These are phyloP conservation scores for Diogma glabrata DNA, from an alignment of 2,888 invertebrate genomes.

Conservation along the genomic window DNA sequence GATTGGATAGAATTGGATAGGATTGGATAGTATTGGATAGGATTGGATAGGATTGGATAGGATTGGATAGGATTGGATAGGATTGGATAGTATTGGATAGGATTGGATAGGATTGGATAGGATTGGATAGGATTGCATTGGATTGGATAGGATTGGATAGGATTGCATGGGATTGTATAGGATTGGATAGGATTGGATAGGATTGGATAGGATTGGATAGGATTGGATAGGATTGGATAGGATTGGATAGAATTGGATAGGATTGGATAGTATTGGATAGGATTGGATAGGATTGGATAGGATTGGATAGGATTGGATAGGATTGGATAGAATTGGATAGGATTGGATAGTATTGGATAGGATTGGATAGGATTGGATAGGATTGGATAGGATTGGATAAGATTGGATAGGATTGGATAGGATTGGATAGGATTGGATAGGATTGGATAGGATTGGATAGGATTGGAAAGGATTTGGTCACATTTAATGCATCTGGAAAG, in stretches of 20 bases:
- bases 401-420: not conserved
- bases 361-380: not conserved
- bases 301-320: not conserved
- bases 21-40: not conserved
- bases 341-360: not conserved
- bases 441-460: not conserved
- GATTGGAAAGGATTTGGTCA: not conserved
- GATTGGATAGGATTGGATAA: not conserved
- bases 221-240: not conserved
- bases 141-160: not conserved
- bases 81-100: no score
- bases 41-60: not conserved
- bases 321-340: not conserved
- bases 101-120: no score
- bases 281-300: not conserved
- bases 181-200: not conserved
- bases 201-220: not conserved
- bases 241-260: not conserved
- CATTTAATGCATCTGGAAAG: not conserved
- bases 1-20: not conserved
- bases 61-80: no score
- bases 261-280: not conserved
- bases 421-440: not conserved
- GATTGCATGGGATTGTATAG: not conserved
- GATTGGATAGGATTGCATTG: not conserved